These are phyloP conservation scores for Bugula neritina DNA, from an alignment of 2,888 invertebrate genomes.

Conservation along the genomic window DNA sequence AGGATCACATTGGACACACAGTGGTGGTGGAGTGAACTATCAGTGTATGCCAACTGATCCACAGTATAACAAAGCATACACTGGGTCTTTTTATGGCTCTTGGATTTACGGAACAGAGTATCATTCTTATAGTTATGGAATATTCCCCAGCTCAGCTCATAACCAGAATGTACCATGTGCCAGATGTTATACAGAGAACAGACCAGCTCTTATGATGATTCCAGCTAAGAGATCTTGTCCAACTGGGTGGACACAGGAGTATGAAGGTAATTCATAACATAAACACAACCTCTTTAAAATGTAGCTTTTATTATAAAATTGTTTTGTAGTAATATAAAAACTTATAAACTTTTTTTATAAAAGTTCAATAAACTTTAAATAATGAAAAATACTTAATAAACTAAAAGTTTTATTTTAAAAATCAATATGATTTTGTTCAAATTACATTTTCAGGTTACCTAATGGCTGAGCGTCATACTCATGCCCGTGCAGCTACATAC, in stretches of 20 bases:
- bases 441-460: neutral
- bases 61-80: neutral
- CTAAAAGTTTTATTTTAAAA: too few species aligned
- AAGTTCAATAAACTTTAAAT: too few species aligned
- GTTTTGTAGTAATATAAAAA: too few species aligned
- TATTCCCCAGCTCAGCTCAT: neutral
- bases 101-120: neutral
- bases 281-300: too few species aligned
- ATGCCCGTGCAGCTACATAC: neutral
- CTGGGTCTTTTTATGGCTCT: neutral
- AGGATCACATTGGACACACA: too few species aligned
- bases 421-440: too few species aligned
- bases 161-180: neutral
- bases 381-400: too few species aligned
- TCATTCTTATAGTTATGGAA: neutral
- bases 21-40: neutral
- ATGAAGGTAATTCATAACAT: neutral
- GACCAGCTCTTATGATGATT: neutral
- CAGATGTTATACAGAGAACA: neutral
- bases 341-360: too few species aligned
- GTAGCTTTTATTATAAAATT: too few species aligned
- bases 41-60: neutral
- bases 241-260: neutral
- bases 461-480: neutral
- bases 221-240: neutral